These are phyloP conservation scores for Rotaria sp. DNA, from an alignment of 2,888 invertebrate genomes.

Conservation along the genomic window DNA sequence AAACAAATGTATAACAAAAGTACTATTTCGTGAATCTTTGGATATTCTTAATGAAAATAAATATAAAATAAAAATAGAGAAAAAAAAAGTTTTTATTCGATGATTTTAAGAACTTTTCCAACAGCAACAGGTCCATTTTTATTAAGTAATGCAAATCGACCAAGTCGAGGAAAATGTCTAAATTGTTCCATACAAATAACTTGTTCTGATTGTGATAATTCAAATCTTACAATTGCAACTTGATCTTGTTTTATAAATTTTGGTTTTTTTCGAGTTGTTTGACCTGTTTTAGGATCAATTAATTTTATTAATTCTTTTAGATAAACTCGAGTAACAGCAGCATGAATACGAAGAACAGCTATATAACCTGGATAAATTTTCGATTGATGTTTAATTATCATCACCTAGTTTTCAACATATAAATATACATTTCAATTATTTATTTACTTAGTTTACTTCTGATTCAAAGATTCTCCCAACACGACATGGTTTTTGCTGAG, in stretches of 20 bases:
- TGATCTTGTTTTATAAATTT: conserved; percentile 96
- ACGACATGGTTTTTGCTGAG: conserved; percentile 74
- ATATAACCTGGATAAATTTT: conserved; percentile 99
- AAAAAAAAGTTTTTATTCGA: conserved; percentile 63
- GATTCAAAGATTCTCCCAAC: conserved; percentile 91
- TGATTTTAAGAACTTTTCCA: conserved; percentile 91
- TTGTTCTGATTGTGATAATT: conserved; percentile 61
- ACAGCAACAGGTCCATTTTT: conserved; percentile 98
- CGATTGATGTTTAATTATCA: conserved; percentile 95
- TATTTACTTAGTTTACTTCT: conserved; percentile 59
- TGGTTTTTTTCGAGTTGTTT: conserved; percentile 54
- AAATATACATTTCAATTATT: too few relatives aligned
- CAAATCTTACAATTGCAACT: conserved; percentile 96
- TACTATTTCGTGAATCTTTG: not conserved
- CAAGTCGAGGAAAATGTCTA: conserved; percentile 97
- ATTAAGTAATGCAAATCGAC: conserved; percentile 94
- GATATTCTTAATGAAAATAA: not conserved
- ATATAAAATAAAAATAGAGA: not conserved
- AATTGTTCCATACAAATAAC: conserved; percentile 96
- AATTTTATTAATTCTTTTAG: conserved; percentile 94
- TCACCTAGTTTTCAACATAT: conserved; percentile 57
- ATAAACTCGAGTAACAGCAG: conserved; percentile 92
- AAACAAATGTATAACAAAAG: not conserved
- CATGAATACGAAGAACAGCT: conserved; percentile 97
- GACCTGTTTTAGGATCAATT: conserved; percentile 93